phyloP scores from a whole-genome alignment of 2,888 invertebrate genomes.

The Empis stercorea region DNA sequence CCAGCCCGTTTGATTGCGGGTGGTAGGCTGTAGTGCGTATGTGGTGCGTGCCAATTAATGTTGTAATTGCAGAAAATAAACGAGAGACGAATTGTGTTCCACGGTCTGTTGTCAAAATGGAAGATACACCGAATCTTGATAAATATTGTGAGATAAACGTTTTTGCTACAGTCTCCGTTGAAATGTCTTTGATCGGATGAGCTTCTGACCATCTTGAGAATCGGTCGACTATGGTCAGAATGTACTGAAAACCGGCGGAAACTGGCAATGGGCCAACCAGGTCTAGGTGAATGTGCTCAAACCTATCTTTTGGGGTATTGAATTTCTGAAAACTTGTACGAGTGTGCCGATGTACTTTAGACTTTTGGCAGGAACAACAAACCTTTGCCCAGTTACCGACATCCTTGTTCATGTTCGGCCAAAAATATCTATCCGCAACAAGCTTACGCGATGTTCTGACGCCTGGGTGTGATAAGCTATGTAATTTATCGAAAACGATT shows the following conservation, averaged over 20 bases:
- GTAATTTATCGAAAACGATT: slow-evolving; percentile 2
- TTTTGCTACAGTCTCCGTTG: too few species aligned
- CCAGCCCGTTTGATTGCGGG: not conserved
- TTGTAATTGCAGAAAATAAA: slow-evolving; percentile 1
- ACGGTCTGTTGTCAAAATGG: slow-evolving; percentile 1
- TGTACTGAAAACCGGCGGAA: slow-evolving; percentile 7
- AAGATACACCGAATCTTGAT: slow-evolving; percentile 3
- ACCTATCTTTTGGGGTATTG: not conserved
- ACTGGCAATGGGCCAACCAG: slow-evolving; percentile 23
- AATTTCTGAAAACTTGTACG: slow-evolving; percentile 1
- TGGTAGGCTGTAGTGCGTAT: not conserved
- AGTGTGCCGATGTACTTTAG: slow-evolving; percentile 4
- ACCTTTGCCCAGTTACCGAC: not conserved
- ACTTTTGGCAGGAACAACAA: slow-evolving; percentile 1
- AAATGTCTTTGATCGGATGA: not conserved
- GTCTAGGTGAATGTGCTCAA: slow-evolving; percentile 20
- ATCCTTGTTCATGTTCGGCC: slow-evolving; percentile 1
- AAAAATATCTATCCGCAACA: slow-evolving; percentile 1
- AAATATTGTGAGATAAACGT: slow-evolving; percentile 3
- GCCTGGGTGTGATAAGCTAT: slow-evolving; percentile 3
- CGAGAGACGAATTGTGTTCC: slow-evolving; percentile 5
- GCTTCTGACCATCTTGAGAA: slow-evolving; percentile 7
- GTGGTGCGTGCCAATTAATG: not conserved
- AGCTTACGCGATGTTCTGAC: slow-evolving; percentile 1
- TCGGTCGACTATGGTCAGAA: slow-evolving; percentile 6